Evolutionary conservation across 2,797 vertebrate genomes (phyloP).

Genomic region (Siniperca scherzeri): DNA sequence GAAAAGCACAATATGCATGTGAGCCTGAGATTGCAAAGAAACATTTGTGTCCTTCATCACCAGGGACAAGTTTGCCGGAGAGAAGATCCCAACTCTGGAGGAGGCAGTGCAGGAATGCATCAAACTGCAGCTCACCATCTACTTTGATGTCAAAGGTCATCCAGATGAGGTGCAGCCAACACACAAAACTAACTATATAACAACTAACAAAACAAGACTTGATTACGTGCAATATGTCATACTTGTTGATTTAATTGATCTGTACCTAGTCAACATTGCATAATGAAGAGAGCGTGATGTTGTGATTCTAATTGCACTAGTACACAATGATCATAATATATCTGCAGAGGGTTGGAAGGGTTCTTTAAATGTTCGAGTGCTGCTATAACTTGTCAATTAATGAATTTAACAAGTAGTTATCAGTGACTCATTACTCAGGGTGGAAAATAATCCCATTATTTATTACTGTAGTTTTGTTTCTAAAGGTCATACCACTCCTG

Average conservation of each 20-base stretch:
- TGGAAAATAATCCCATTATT: background rate
- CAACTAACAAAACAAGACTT: background rate
- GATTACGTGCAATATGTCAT: background rate
- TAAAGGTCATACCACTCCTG: background rate
- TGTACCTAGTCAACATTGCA: background rate
- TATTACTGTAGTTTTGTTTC: background rate
- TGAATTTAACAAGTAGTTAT: background rate
- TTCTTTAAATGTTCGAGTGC: background rate
- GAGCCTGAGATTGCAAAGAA: background rate
- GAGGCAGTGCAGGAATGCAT: slow-evolving; percentile 93
- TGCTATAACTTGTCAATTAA: background rate
- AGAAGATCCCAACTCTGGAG: slow-evolving; percentile 94
- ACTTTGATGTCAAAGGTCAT: slow-evolving; percentile 98
- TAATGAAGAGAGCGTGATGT: slow-evolving; percentile 4
- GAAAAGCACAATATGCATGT: background rate
- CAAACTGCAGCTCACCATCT: slow-evolving; percentile 90
- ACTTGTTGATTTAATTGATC: slow-evolving; percentile 40
- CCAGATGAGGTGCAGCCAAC: slow-evolving; percentile 88
- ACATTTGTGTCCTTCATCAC: slow-evolving; percentile 6
- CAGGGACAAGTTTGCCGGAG: slow-evolving; percentile 88
- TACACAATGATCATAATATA: background rate
- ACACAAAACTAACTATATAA: slow-evolving; percentile 3
- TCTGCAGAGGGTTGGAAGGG: background rate
- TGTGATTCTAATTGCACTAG: background rate
- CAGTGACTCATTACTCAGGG: background rate